phyloP scores from a whole-genome alignment of 2,888 invertebrate species.

The Cataglyphis livida region DNA sequence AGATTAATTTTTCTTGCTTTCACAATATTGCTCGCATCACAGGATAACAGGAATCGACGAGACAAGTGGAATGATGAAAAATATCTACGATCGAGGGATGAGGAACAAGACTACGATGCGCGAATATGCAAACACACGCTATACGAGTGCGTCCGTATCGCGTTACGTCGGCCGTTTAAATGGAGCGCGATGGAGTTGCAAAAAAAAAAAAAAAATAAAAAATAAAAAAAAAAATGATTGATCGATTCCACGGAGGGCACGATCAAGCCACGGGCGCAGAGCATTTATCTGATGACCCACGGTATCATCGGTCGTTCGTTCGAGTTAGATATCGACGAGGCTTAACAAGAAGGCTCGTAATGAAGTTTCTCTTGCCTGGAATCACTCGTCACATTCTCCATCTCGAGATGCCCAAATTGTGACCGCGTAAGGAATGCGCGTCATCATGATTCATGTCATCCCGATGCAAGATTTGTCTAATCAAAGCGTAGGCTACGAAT shows the following conservation, averaged over 20 bases:
- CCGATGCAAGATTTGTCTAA: constrained; percentile 48
- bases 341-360: constrained; percentile 29
- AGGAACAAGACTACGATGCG: constrained; percentile 25
- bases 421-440: constrained; percentile 61
- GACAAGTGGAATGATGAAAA: constrained; percentile 9
- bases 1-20: constrained; percentile 41
- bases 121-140: constrained; percentile 8
- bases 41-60: not conserved
- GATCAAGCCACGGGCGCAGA: constrained; percentile 31
- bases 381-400: not conserved
- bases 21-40: constrained; percentile 23
- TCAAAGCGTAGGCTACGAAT: constrained; percentile 63
- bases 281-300: constrained; percentile 63
- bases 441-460: constrained; percentile 58
- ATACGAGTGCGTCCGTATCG: constrained; percentile 28
- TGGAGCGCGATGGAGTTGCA: constrained; percentile 40
- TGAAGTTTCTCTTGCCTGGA: constrained; percentile 48
- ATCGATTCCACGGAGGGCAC: constrained; percentile 12
- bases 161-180: constrained; percentile 45
- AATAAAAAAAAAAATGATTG: constrained; percentile 47
- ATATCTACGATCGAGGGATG: constrained; percentile 10
- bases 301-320: constrained; percentile 59
- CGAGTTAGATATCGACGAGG: constrained; percentile 46
- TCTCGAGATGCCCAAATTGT: constrained; percentile 19
- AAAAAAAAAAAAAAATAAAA: constrained; percentile 36